A percentile compares a stretch with the other conserved stretches of the same genome.
phyloP scores from a whole-genome alignment of 2,797 vertebrate species.

The Gymnodraco acuticeps region DNA sequence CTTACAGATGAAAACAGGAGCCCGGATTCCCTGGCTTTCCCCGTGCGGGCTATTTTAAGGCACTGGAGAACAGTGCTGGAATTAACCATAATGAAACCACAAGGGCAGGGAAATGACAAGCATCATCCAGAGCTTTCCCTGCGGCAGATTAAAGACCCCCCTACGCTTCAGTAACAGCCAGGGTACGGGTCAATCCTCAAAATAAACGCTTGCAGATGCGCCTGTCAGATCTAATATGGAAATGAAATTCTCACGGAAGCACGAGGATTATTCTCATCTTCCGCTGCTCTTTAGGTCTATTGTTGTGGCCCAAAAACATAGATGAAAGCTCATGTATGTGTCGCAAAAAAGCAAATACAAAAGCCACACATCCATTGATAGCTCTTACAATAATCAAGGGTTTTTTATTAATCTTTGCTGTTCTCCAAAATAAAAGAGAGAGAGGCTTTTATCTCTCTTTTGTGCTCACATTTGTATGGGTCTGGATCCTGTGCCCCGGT shows the following conservation, averaged over 20 bases:
- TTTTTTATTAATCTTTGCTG: constrained; percentile 13
- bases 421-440: constrained; percentile 3
- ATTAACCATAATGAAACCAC: constrained; percentile 68
- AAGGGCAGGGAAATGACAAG: constrained; percentile 73
- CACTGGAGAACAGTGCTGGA: constrained; percentile 47
- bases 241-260: constrained; percentile 44
- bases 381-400: background rate
- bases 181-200: constrained; percentile 70
- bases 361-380: background rate
- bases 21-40: constrained; percentile 49
- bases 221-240: constrained; percentile 58
- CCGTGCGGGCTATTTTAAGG: constrained; percentile 64
- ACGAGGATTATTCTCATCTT: constrained; percentile 49
- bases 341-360: constrained; percentile 9
- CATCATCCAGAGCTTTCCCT: constrained; percentile 67
- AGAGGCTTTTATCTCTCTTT: background rate
- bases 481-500: constrained; percentile 25
- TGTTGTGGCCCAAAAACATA: background rate
- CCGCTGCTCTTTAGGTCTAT: constrained; percentile 20
- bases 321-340: background rate
- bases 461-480: constrained; percentile 33
- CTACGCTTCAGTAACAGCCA: constrained; percentile 67
- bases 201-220: constrained; percentile 66
- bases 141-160: constrained; percentile 76
- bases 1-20: constrained; percentile 50